Percentiles rank a stretch among this genome's conserved stretches.
Evolutionary conservation across 1,140 invertebrate genomes (phyloP).

Genomic region (Zaprionus gabonicus): DNA sequence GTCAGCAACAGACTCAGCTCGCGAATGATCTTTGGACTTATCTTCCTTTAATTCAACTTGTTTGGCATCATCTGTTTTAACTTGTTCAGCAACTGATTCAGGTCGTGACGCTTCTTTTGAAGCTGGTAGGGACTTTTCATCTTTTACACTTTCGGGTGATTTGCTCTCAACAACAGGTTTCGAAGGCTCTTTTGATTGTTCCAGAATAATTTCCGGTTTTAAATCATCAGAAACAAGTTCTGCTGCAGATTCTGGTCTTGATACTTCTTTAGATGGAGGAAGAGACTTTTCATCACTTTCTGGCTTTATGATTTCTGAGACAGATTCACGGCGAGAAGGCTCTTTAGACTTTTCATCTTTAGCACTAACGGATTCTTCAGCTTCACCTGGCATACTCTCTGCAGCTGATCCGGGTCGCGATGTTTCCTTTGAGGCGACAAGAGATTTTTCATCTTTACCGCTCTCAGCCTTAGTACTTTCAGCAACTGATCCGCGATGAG

Average conservation of each 20-base stretch:
- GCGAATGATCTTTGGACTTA: not conserved
- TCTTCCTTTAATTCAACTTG: not conserved
- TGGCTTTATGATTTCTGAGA: conserved; percentile 21
- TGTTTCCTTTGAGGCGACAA: conserved; percentile 26
- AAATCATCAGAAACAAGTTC: conserved; percentile 36
- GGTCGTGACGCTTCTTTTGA: conserved; percentile 22
- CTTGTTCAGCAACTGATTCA: conserved; percentile 22
- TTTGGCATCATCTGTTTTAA: not conserved
- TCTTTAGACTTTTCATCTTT: conserved; percentile 28
- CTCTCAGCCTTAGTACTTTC: conserved; percentile 34
- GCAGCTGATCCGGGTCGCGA: conserved; percentile 29
- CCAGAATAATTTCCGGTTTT: not conserved
- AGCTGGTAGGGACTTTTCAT: conserved; percentile 30
- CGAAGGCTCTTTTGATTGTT: conserved; percentile 25
- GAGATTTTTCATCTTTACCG: conserved; percentile 21
- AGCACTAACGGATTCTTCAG: conserved; percentile 2
- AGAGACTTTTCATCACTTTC: conserved; percentile 33
- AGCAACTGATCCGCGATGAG: conserved; percentile 31
- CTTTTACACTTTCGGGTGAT: conserved; percentile 23
- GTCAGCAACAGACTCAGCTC: not conserved
- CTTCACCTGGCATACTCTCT: conserved; percentile 32
- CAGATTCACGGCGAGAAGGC: conserved; percentile 29
- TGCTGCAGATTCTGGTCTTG: conserved; percentile 40
- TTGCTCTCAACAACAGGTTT: conserved; percentile 35
- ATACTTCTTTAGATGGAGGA: conserved; percentile 44